Percentiles rank a stretch among this genome's conserved stretches.
These are phyloP conservation scores for Samia ricini DNA, from an alignment of 1,140 invertebrate species.

Conservation along the genomic window DNA sequence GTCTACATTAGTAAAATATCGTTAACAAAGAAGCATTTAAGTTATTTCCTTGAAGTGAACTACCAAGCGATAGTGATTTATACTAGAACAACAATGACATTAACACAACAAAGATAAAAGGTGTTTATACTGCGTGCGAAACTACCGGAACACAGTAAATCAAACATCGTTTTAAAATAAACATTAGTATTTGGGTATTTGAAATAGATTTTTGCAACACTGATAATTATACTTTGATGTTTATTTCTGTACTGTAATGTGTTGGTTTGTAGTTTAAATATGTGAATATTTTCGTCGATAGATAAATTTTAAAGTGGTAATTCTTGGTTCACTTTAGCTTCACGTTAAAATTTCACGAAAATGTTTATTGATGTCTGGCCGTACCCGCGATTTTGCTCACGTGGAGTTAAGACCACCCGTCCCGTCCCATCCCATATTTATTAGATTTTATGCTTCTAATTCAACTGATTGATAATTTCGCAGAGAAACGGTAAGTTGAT, in stretches of 20 bases:
- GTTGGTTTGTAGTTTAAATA: not conserved
- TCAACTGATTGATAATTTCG: no score
- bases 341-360: no score
- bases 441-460: no score
- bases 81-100: not conserved
- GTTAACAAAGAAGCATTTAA: not conserved
- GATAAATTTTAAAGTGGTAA: no score
- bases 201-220: not conserved
- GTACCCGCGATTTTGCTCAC: no score
- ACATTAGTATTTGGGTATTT: not conserved
- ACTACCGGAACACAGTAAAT: not conserved
- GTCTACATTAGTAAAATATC: not conserved
- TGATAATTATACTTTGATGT: not conserved
- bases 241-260: not conserved
- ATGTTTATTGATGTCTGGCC: no score
- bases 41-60: not conserved
- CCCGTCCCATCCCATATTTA: no score
- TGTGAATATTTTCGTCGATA: no score
- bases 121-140: not conserved
- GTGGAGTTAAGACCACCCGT: no score
- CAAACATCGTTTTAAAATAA: not conserved
- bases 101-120: not conserved
- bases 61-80: not conserved
- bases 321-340: no score
- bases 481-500: no score